Evolutionary conservation across 1,140 invertebrate species (phyloP), one percentile per base, ranked within the genome.

Genomic region (Stenopsyche tienmushanensis): DNA sequence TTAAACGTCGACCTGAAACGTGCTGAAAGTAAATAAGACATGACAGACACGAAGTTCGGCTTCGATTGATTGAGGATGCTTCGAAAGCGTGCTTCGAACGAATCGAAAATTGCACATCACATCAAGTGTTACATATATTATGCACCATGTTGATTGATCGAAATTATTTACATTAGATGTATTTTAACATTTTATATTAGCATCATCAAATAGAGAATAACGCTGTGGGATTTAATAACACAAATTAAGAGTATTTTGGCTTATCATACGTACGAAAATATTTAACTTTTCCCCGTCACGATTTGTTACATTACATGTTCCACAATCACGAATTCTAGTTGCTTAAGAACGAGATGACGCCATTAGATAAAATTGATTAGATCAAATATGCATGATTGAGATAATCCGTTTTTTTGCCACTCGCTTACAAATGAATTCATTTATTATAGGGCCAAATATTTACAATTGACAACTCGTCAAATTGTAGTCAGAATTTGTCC

Each of bases 281-380:
- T 8, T 15, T 47, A 47, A 8, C 17, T 18, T 47, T 47, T 7
- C 18, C 44, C 8, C 17, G 44, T 8, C 44, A 47, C 44, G 44
- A 47, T 47, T 47, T 47, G 17, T 47, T 47, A 47, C 44, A 9
- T 18, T 47, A 15, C 44, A 47, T 15, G 18, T 47, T 47, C 44
- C 5, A 8, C 44, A 47, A 9, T 47, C 44, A 47, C 44, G 44
- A 15, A 8, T 9, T 47, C 17, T 15, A 5, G 44, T 47, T 47
- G 44, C 44, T 15, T 15, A 47, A 47, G 8, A 47, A 18, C 44
- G 10, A 47, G 17, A 47, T n/a, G n/a, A n/a, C n/a, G n/a, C n/a
- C n/a, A n/a, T n/a, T n/a, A n/a, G n/a, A n/a, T n/a, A n/a, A n/a
- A n/a, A 9, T 15, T 15, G 44, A 47, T 15, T 47, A 47, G 10